Conservation (phyloP, 2,113 vertebrate genomes). For the Egretta garzetta region DNA sequence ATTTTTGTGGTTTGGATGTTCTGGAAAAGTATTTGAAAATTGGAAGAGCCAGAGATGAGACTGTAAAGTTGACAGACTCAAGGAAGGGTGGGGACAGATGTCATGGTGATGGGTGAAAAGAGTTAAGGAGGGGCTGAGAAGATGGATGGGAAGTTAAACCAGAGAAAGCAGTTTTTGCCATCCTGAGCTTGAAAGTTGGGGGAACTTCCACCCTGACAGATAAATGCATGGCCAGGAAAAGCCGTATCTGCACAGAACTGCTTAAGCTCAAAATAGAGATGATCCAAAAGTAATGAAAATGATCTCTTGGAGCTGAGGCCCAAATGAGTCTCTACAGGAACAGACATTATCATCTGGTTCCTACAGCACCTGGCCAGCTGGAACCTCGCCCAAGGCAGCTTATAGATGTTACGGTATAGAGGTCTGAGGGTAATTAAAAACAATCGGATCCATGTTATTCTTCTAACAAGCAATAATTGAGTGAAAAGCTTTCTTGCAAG, state of each 20-base stretch:
- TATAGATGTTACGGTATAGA: not conserved
- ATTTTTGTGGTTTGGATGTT: not conserved
- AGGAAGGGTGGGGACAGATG: not conserved
- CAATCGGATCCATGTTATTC: not conserved
- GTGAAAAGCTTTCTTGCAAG: not conserved
- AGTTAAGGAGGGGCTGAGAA: not conserved
- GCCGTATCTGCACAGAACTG: fast-evolving
- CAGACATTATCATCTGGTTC: not conserved
- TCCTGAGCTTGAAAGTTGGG: not conserved
- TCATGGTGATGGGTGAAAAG: not conserved
- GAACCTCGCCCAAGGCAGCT: not conserved
- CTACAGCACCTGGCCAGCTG: not conserved
- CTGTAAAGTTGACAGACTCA: not conserved
- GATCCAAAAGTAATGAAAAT: not conserved
- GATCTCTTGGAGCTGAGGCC: not conserved
- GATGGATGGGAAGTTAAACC: not conserved
- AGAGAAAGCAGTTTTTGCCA: not conserved
- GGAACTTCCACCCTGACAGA: not conserved
- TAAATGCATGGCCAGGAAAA: not conserved
- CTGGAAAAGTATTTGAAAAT: not conserved
- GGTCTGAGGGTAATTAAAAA: not conserved
- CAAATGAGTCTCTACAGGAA: not conserved
- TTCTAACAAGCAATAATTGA: not conserved
- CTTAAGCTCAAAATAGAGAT: not conserved
- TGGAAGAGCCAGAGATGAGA: not conserved